Evolutionary conservation across 2,113 vertebrate genomes (phyloP), one percentile per base, ranked within the genome.

Genomic region (Typhlomys cinereus): DNA sequence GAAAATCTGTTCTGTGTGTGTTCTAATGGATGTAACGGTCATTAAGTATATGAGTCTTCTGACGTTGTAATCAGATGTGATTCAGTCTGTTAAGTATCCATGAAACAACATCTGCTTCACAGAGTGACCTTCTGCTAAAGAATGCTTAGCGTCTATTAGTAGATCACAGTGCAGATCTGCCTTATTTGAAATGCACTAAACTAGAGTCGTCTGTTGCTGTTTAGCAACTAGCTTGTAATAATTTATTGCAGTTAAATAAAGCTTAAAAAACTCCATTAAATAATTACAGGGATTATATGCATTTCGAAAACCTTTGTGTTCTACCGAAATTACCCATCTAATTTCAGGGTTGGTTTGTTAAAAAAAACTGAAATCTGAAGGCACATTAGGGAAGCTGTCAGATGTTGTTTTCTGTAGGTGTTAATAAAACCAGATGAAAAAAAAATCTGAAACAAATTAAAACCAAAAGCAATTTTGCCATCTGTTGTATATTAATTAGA

Each of bases 21-120:
- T 98, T 98, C 98, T 99, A 99, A 99, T 99, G 98, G 98, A 98
- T 98, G 98, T 99, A 98, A 99, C 97, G 98, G 98, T 99, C 99
- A 98, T 99, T 99, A 99, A 98, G 99, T 99, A 98, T 98, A 98
- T 98, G 98, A 99, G 98, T 98, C 98, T 99, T 99, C 98, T 98
- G 98, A 98, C 98, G 98, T 99, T 97, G 98, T 99, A 99, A 99
- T 99, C 99, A 99, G 99, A 99, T 98, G 98, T 99, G 99, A 99
- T 99, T 98, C 98, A 98, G 98, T 98, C 98, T 98, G 98, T 98
- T 99, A 99, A 99, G 98, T 98, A 98, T 97, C 98, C 98, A 98
- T 99, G 99, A 99, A 99, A 97, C 98, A 99, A 99, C 99, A 99
- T 99, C 99, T 99, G 99, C 98, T 99, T 98, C 98, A 93, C 98